Conservation (phyloP, 2,797 vertebrate genomes). For the Brotula barbata region DNA sequence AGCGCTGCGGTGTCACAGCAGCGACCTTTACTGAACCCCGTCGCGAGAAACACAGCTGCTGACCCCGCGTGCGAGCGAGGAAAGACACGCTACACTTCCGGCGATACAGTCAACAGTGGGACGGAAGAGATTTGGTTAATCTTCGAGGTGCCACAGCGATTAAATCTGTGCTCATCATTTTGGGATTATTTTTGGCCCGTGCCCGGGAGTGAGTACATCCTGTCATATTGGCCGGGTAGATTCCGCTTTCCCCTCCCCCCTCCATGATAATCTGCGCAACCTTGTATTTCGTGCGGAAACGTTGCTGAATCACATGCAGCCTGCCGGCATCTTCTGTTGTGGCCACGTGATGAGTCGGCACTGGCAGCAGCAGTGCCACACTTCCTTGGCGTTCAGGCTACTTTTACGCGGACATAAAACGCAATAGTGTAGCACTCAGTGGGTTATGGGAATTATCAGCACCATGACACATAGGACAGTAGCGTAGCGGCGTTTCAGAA, state of each 20-base stretch:
- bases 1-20: constrained; percentile 20
- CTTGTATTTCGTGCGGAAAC: constrained; percentile 51
- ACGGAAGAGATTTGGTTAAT: constrained; percentile 2
- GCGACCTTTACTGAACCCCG: constrained; percentile 48
- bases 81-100: not conserved
- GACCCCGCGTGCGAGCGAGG: not conserved
- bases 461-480: constrained; percentile 46
- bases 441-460: constrained; percentile 45
- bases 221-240: constrained; percentile 66
- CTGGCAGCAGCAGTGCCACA: constrained; percentile 23
- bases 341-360: constrained; percentile 63
- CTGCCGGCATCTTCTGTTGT: constrained; percentile 56
- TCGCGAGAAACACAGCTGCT: constrained; percentile 22
- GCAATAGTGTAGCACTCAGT: not conserved
- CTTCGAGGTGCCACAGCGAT: constrained; percentile 13
- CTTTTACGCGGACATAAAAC: not conserved
- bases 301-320: constrained; percentile 68
- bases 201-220: constrained; percentile 56
- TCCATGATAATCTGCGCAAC: constrained; percentile 45
- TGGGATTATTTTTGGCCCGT: constrained; percentile 53
- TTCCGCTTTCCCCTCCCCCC: constrained; percentile 16
- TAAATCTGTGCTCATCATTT: constrained; percentile 30
- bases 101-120: not conserved
- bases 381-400: not conserved
- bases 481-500: not conserved